Conservation (phyloP, 2,797 vertebrate genomes). For the Chloroceryle inda region DNA sequence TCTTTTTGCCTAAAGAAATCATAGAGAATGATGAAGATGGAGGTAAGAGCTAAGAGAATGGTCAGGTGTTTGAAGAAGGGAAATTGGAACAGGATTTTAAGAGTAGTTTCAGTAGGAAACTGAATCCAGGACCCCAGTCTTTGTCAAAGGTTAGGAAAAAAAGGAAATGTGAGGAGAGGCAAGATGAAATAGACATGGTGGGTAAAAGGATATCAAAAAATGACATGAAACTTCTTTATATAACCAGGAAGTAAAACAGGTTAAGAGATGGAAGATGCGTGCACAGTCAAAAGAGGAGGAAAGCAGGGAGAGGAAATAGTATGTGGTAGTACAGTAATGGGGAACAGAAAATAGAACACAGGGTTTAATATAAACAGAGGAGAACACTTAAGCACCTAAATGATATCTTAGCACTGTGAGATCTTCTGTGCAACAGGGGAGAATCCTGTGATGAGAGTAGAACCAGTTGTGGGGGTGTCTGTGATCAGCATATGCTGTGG, state of each 20-base stretch:
- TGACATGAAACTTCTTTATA: not conserved
- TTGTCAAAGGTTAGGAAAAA: not conserved
- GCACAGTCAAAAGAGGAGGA: not conserved
- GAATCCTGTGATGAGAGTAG: not conserved
- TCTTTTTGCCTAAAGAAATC: not conserved
- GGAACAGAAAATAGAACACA: not conserved
- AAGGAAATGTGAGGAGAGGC: not conserved
- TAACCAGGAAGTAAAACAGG: not conserved
- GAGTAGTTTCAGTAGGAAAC: not conserved
- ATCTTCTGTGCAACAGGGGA: not conserved
- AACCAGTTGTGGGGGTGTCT: not conserved
- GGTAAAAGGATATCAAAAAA: not conserved
- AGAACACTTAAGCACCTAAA: not conserved
- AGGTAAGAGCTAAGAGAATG: not conserved
- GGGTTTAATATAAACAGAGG: not conserved
- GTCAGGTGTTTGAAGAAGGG: not conserved
- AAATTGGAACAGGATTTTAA: not conserved
- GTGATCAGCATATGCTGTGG: not conserved
- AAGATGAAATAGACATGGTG: not conserved
- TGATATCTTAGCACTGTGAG: not conserved
- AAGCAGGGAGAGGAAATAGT: not conserved
- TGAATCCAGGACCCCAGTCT: not conserved
- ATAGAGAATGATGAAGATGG: not conserved
- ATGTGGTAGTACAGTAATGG: accelerated
- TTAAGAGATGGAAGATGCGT: not conserved